These are phyloP conservation scores for Paracentrotus lividus DNA, from an alignment of 53 echinoderm and acorn worm genomes.

Conservation along the genomic window DNA sequence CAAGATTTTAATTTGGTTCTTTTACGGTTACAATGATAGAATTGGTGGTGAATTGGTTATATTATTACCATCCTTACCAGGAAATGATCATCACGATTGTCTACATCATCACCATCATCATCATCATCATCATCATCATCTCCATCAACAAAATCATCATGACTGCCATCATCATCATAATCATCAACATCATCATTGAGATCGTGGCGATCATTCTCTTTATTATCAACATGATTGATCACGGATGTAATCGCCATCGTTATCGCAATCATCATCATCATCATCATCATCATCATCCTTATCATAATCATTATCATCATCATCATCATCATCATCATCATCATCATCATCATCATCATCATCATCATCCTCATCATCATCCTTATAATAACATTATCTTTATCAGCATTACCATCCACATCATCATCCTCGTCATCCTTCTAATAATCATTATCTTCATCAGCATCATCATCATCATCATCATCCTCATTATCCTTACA, in stretches of 20 bases:
- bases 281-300: neutral
- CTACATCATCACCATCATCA: constrained; percentile 4
- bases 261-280: neutral
- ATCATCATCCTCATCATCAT: neutral
- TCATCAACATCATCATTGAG: neutral
- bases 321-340: neutral
- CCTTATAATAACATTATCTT: neutral
- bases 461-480: neutral
- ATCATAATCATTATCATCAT: neutral
- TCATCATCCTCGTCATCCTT: neutral
- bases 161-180: neutral
- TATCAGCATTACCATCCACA: neutral
- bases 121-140: neutral
- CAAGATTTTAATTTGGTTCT: too few relatives aligned
- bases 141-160: neutral
- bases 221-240: neutral
- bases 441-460: neutral
- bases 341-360: neutral
- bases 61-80: neutral
- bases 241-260: too few relatives aligned
- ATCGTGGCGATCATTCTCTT: neutral
- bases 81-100: neutral
- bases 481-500: too few relatives aligned
- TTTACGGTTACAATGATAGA: too few relatives aligned
- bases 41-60: neutral